Evolutionary conservation across 2,888 invertebrate species (phyloP).

Genomic region (Yponomeuta malinellus): DNA sequence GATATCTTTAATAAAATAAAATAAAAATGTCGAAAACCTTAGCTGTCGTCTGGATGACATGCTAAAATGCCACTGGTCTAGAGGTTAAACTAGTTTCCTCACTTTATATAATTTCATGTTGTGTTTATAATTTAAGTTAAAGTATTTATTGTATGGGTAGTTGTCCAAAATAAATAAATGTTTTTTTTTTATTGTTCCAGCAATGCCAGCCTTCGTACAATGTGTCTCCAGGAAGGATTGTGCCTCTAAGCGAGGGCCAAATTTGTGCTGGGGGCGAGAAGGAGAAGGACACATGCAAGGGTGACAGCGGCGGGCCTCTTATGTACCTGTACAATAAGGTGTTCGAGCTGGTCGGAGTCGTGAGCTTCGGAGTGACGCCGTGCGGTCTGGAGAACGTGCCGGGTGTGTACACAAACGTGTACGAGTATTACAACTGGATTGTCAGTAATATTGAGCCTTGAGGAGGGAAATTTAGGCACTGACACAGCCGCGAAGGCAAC

Average conservation of each 20-base stretch:
- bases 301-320: slow-evolving; percentile 80
- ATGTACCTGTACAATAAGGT: slow-evolving; percentile 49
- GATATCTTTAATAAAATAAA: too few relatives aligned
- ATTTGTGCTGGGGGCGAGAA: slow-evolving; percentile 77
- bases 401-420: slow-evolving; percentile 78
- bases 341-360: slow-evolving; percentile 65
- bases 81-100: too few relatives aligned
- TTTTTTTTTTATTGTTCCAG: neutral
- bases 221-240: slow-evolving; percentile 21
- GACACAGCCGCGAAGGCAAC: too few relatives aligned
- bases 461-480: slow-evolving; percentile 7
- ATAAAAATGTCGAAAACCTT: too few relatives aligned
- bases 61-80: too few relatives aligned
- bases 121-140: too few relatives aligned
- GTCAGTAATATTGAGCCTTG: slow-evolving; percentile 42
- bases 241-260: slow-evolving; percentile 35
- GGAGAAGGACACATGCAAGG: slow-evolving; percentile 76
- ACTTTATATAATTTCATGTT: too few relatives aligned
- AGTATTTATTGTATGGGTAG: too few relatives aligned
- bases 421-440: slow-evolving; percentile 77
- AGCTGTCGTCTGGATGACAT: too few relatives aligned
- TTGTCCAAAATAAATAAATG: too few relatives aligned
- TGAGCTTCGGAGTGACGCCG: slow-evolving; percentile 75
- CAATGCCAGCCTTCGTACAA: slow-evolving; percentile 9
- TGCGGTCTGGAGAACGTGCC: slow-evolving; percentile 78